These are phyloP conservation scores for Drosophila teissieri DNA, from an alignment of 1,140 invertebrate species.

Conservation along the genomic window DNA sequence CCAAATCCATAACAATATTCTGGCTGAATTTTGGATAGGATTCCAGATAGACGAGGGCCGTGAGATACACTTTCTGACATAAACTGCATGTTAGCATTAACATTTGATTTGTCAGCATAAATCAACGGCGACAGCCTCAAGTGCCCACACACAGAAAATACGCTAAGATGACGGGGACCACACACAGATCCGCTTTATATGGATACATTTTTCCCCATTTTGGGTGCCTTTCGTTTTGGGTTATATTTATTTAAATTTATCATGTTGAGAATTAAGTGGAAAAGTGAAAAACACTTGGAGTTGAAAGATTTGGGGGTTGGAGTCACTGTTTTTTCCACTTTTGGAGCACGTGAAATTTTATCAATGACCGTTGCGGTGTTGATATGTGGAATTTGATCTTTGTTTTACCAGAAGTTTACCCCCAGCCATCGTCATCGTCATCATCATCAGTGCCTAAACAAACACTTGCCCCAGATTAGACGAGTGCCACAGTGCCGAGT, in stretches of 20 bases:
- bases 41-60: background rate
- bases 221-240: slow-evolving; percentile 27
- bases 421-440: slow-evolving; percentile 1
- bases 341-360: slow-evolving; percentile 64
- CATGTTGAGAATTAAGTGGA: slow-evolving; percentile 78
- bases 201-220: slow-evolving; percentile 30
- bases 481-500: slow-evolving; percentile 57
- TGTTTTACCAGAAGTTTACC: slow-evolving; percentile 32
- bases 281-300: slow-evolving; percentile 78
- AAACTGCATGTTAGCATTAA: slow-evolving; percentile 64
- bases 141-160: slow-evolving; percentile 64
- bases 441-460: slow-evolving; percentile 56
- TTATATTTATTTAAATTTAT: slow-evolving; percentile 77
- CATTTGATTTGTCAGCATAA: slow-evolving; percentile 80
- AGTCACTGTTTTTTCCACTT: slow-evolving; percentile 1
- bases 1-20: slow-evolving; percentile 15
- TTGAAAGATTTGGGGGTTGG: slow-evolving; percentile 10
- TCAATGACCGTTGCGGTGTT: slow-evolving; percentile 57
- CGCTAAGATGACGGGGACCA: slow-evolving; percentile 49
- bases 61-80: slow-evolving; percentile 55
- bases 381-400: slow-evolving; percentile 79
- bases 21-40: background rate
- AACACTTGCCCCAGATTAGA: slow-evolving; percentile 68
- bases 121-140: slow-evolving; percentile 64
- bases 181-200: slow-evolving; percentile 51